A percentile compares a stretch with the other conserved stretches of the same genome.
Evolutionary conservation across 1,140 invertebrate genomes (phyloP).

Genomic region (Solen grandis): DNA sequence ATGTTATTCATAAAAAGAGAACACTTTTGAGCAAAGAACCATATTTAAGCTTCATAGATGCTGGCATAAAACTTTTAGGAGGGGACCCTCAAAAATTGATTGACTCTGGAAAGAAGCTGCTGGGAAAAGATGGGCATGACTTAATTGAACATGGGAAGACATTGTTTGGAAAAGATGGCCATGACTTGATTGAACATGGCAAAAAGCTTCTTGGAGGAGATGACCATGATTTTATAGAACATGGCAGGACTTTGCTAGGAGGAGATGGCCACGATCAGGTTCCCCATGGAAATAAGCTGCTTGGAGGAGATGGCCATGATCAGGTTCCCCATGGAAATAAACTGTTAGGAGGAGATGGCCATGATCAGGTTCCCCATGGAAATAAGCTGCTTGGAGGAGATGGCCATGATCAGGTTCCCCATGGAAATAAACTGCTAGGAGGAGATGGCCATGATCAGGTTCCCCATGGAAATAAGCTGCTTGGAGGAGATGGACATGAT

Average conservation of each 20-base stretch:
- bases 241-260: constrained; percentile 24
- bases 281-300: constrained; percentile 19
- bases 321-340: constrained; percentile 42
- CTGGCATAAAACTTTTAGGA: too few relatives aligned
- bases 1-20: too few relatives aligned
- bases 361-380: constrained; percentile 46
- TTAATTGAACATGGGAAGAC: neutral
- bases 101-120: neutral
- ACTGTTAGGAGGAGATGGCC: constrained; percentile 52
- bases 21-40: too few relatives aligned
- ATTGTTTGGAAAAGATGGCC: constrained; percentile 23
- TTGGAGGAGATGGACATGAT: constrained; percentile 22
- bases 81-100: neutral
- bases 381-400: constrained; percentile 39
- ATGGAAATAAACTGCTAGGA: constrained; percentile 14
- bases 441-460: constrained; percentile 19
- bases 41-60: too few relatives aligned
- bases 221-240: constrained; percentile 24
- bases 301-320: constrained; percentile 56
- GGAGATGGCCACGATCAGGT: constrained; percentile 33
- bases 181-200: constrained; percentile 36
- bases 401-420: constrained; percentile 18
- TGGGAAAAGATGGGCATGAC: constrained; percentile 1
- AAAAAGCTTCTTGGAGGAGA: constrained; percentile 20
- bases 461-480: neutral